A percentile compares a stretch with the other conserved stretches of the same genome.
These are phyloP conservation scores for Hippocampus zosterae DNA, from an alignment of 2,113 vertebrate genomes.

Conservation along the genomic window DNA sequence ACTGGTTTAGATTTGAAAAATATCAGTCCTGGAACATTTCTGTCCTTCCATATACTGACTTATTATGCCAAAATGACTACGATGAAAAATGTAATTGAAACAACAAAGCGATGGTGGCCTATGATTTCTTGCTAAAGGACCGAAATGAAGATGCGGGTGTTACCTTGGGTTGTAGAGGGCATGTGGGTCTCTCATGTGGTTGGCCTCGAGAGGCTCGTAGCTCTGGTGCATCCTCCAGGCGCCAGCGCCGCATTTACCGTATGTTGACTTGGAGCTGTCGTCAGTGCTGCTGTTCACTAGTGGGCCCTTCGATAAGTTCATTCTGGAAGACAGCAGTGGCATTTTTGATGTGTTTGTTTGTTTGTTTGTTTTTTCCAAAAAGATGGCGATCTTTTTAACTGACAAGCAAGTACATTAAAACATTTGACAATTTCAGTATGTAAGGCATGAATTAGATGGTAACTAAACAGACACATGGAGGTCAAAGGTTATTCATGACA, in stretches of 20 bases:
- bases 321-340: conserved; percentile 59
- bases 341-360: too few species aligned
- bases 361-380: background rate
- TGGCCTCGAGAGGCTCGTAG: conserved; percentile 75
- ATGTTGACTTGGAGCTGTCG: conserved; percentile 71
- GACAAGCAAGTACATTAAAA: background rate
- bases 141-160: background rate
- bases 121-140: background rate
- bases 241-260: conserved; percentile 75
- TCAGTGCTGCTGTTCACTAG: conserved; percentile 78
- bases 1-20: background rate
- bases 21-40: background rate
- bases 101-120: background rate
- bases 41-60: background rate
- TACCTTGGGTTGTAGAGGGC: conserved; percentile 76
- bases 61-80: background rate
- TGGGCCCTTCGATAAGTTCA: conserved; percentile 80
- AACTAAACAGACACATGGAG: background rate
- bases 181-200: conserved; percentile 78
- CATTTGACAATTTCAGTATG: background rate
- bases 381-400: background rate
- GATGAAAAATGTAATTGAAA: background rate
- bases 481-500: background rate
- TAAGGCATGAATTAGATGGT: background rate
- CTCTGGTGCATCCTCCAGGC: conserved; percentile 80